Base-by-base conservation (phyloP, 2,113 vertebrate genomes). In the Prunella himalayana region DNA sequence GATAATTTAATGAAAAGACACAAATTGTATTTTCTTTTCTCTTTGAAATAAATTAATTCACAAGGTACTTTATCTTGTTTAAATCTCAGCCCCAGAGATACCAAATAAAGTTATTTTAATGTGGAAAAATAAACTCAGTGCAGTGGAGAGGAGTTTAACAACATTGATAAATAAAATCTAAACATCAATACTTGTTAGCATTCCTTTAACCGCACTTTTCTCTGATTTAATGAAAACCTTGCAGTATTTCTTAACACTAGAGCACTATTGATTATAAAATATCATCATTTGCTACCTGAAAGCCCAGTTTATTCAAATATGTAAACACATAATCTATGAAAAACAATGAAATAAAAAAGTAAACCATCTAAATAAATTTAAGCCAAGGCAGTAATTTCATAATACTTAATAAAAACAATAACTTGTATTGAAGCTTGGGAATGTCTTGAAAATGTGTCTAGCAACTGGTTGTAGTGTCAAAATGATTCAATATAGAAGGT, bases 181-280 rank as follows among this genome's bases (percentile, higher is more conserved):
- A 97, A 98, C 97, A 97, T 99, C 98, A 94, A 98, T 99, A 98
- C 96, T 97, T 94, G 96, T 98, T 99, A 99, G 98, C 98, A 98
- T 98, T 97, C 96, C 96, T 98, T 98, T 98, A 98, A 98, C 97
- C 54, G 94, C 94, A 88, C 92, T 96, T 95, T 95, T 96, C 97
- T 98, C 95, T 97, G 90, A 95, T 97, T 98, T 98, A 98, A 98
- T 98, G 98, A 98, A 99, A 98, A 98, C 92, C 92, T 95, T 95
- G 96, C 95, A 85, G 72, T 72, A 49, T 82, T 93, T 91, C 81
- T 42, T 69, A 98, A 96, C 94, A 96, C 85, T 94, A 91, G 84
- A 57, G 92, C 93, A 61, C 84, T 98, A 98, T 98, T 97, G 98
- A 99, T 99, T 97, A 95, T 76, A 84, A 83, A 97, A 95, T 96